Evolutionary conservation across 2,888 invertebrate genomes (phyloP).

Genomic region (Drosophila putrida): DNA sequence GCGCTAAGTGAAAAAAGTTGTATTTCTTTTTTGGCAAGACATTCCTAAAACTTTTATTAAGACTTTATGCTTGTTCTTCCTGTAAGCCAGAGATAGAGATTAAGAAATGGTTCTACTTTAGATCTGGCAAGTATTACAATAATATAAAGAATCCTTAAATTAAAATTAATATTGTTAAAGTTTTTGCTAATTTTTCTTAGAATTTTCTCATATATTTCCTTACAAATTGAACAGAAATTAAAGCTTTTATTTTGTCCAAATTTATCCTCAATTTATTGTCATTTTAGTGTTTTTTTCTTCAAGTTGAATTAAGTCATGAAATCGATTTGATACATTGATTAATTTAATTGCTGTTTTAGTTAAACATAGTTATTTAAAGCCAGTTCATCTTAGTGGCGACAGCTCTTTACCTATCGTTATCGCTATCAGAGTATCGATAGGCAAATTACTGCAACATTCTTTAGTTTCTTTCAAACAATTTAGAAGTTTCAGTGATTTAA

Average conservation of each 20-base stretch:
- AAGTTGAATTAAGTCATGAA: slow-evolving; percentile 26
- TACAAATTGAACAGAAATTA: not conserved
- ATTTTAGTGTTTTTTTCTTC: slow-evolving; percentile 6
- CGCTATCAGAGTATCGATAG: slow-evolving; percentile 4
- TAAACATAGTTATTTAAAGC: too few relatives aligned
- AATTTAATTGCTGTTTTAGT: not conserved
- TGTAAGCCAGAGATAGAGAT: slow-evolving; percentile 10
- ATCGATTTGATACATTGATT: slow-evolving; percentile 20
- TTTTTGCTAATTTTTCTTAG: too few relatives aligned
- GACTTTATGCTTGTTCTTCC: not conserved
- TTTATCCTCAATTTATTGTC: slow-evolving; percentile 7
- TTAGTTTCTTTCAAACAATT: not conserved
- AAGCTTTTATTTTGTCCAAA: not conserved
- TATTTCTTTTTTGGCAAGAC: slow-evolving; percentile 23
- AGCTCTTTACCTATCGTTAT: not conserved
- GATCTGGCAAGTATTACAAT: not conserved
- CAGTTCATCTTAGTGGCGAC: not conserved
- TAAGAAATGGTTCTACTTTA: slow-evolving; percentile 5
- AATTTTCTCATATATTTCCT: not conserved
- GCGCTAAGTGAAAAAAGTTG: slow-evolving; percentile 67
- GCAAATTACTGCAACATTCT: slow-evolving; percentile 2
- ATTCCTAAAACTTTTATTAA: slow-evolving; percentile 33
- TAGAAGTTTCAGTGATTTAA: not conserved
- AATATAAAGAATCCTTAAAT: too few relatives aligned
- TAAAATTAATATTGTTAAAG: too few relatives aligned